Conservation (phyloP, 2,797 vertebrate species). For the Phrynocephalus forsythii region DNA sequence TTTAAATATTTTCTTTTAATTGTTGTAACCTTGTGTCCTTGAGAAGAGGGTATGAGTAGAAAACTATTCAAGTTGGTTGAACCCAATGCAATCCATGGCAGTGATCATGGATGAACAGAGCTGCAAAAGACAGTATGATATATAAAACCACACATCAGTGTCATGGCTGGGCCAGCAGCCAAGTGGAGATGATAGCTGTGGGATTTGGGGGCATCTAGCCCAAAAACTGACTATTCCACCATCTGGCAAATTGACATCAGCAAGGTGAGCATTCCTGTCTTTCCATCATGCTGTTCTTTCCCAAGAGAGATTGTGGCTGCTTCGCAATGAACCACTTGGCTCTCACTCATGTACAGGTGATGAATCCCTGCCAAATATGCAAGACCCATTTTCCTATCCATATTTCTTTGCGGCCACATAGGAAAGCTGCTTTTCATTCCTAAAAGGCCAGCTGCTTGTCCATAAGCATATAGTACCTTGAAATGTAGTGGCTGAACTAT, state of each 20-base stretch:
- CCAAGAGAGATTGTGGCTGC: not conserved
- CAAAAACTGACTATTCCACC: no score
- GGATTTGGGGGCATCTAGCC: not conserved
- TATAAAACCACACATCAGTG: not conserved
- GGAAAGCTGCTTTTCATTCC: no score
- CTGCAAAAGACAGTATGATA: not conserved
- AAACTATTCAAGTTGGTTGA: not conserved
- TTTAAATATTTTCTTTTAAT: no score
- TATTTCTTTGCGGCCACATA: not conserved
- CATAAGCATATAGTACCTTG: not conserved
- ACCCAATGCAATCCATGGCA: not conserved
- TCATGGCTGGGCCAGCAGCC: not conserved
- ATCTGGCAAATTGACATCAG: not conserved
- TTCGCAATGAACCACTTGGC: not conserved
- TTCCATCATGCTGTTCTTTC: no score
- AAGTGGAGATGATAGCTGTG: not conserved
- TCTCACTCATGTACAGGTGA: not conserved
- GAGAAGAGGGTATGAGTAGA: not conserved
- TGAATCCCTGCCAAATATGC: not conserved
- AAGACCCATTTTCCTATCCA: not conserved
- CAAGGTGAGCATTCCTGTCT: not conserved
- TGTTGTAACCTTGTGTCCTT: no score
- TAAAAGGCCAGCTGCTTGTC: not conserved
- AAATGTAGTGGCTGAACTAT: not conserved
- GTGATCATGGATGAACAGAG: not conserved